Conservation (phyloP, 2,888 invertebrate species). For the Rotaria sp. region DNA sequence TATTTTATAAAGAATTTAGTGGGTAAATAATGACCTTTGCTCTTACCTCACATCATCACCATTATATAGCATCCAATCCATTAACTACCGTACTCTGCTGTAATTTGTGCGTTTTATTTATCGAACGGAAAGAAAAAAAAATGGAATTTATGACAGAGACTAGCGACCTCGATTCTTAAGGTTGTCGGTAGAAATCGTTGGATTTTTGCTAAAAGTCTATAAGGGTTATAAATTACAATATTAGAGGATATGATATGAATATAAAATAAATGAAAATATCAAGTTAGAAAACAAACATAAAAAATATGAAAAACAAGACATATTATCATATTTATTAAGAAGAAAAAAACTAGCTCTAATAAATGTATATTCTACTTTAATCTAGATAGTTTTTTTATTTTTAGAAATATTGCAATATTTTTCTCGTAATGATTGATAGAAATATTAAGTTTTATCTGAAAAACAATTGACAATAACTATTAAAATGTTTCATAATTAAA, state of each 20-base stretch:
- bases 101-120: not conserved
- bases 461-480: not conserved
- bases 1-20: not conserved
- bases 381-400: too few relatives aligned
- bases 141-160: not conserved
- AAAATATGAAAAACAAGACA: too few relatives aligned
- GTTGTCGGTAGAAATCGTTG: too few relatives aligned
- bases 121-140: not conserved
- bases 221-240: not conserved
- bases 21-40: not conserved
- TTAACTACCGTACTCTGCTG: not conserved
- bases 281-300: too few relatives aligned
- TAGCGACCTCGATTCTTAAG: not conserved
- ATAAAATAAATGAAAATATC: too few relatives aligned
- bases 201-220: not conserved
- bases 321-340: too few relatives aligned
- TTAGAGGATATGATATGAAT: not conserved
- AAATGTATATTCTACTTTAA: too few relatives aligned
- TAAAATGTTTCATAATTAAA: not conserved
- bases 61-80: conserved; percentile 4
- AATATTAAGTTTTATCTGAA: not conserved
- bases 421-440: not conserved
- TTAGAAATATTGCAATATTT: too few relatives aligned
- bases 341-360: too few relatives aligned
- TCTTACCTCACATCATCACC: not conserved